Evolutionary conservation across 2,797 vertebrate species (phyloP), one percentile per base, ranked within the genome.

Genomic region (Mustela erminea): DNA sequence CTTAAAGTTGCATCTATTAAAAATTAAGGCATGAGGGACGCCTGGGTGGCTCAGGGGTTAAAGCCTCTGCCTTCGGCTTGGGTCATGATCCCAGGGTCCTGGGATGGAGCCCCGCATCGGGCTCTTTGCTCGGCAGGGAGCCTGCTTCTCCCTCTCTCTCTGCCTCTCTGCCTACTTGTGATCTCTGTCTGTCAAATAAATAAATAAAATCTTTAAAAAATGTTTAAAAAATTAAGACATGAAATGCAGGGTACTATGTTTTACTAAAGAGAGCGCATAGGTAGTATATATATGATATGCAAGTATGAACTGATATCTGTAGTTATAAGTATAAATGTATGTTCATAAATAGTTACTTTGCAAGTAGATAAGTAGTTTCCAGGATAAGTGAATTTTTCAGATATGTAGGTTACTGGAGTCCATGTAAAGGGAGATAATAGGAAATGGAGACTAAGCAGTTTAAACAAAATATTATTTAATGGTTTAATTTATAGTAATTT

Each of bases 211-310:
- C 46, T 46, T 46, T 46, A 46, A 46, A 46, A 46, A 46, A 43
- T 38, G 38, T 38, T 38, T 38, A 10, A 95, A 84, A 96, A 95
- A 38, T 64, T 72, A 93, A 95, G 38, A 32, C 12, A 6, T 49
- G 52, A 64, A 75, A 68, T 54, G 0, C 35, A 93, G 20, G 25
- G 4, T 27, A 25, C 21, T 13, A 52, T 12, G 25, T 52, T 95
- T 93, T 52, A 68, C 46, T 17, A 54, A 46, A 60, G 20, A 83
- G 2, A 23, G 56, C 0, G 78, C n/a, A 43, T 41, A 27, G 6
- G 12, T 12, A 84, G 8, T 66, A 3, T 49, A 3, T 49, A 3
- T 81, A 3, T 35, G 14, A 62, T 15, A 27, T 70, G 3, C 1
- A 77, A 70, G 2, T 66, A 56, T 54, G 9, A 92, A 49, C 52